Percentiles rank a stretch among this genome's conserved stretches.
phyloP scores from a whole-genome alignment of 2,113 vertebrate genomes.

The Ailurus styani region DNA sequence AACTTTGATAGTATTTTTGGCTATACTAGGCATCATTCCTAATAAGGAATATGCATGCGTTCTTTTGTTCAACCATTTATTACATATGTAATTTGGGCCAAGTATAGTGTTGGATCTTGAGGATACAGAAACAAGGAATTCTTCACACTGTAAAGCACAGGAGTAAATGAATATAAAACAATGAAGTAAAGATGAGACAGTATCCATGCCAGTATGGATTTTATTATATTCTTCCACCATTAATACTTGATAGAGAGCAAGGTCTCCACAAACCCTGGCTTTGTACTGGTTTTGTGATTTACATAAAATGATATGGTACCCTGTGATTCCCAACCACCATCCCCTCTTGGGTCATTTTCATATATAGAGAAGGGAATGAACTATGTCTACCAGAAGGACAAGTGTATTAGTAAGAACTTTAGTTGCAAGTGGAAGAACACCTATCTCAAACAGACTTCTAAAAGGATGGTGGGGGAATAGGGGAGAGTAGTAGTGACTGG shows the following conservation, averaged over 20 bases:
- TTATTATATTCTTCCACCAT: neutral
- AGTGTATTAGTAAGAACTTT: neutral
- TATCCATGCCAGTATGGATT: neutral
- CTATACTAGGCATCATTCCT: neutral
- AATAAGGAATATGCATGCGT: neutral
- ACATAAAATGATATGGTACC: neutral
- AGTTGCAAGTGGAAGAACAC: neutral
- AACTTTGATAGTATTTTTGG: neutral
- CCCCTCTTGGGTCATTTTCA: neutral
- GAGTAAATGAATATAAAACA: constrained; percentile 5
- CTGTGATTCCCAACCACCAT: neutral
- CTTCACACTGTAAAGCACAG: neutral
- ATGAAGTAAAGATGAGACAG: neutral
- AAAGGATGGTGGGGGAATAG: neutral
- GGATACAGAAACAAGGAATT: neutral
- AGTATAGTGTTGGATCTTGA: neutral
- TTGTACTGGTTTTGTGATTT: neutral
- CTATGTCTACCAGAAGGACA: neutral
- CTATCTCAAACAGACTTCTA: neutral
- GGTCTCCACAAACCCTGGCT: neutral
- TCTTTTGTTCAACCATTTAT: neutral
- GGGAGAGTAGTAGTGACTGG: neutral
- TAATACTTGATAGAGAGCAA: neutral
- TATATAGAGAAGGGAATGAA: neutral
- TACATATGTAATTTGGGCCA: neutral